Evolutionary conservation across 1,140 invertebrate species (phyloP), one percentile per base, ranked within the genome.

Genomic region (Teleogryllus occipitalis): DNA sequence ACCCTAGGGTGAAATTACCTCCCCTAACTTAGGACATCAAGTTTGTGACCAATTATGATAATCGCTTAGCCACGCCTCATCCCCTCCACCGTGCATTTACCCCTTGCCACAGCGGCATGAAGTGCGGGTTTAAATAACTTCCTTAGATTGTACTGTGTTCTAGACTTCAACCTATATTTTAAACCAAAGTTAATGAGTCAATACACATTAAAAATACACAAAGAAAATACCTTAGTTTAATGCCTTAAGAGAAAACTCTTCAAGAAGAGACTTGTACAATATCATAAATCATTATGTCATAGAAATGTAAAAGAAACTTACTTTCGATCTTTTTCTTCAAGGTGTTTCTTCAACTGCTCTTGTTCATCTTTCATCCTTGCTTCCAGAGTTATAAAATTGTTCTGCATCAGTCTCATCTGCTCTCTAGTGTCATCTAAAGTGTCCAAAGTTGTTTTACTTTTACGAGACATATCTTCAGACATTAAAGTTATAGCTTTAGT

Each of bases 401-500:
- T 89, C 83, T 95, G 94, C 92, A 95, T 94, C 82, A 90, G 88
- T 85, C 90, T 89, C 92, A 94, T 94, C 86, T 94, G 91, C 81
- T 92, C 90, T 85, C 93, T 92, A 14, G 93, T 93, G 82, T 94
- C 93, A 83, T 94, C 93, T 74, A 95, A 85, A 80, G 91, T 89
- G 83, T 92, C 89, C 75, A 94, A 84, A 14, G 91, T 91, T 80
- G 88, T 89, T 87, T 93, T 92, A 82, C 91, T 90, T 86, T 92
- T 93, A 84, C 89, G 91, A 82, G 90, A 92, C 77, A 94, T 86
- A 85, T 91, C 92, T 81, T 92, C 93, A 8, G 92, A 91, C 89
- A 94, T 91, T 79, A 94, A 86, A n/a, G 92, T 90, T 54, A 93
- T 90, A 22, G 95, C 94, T 86, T 92, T 91, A 81, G 93, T 95